Evolutionary conservation across 2,113 vertebrate species (phyloP).

Genomic region (Galbula dea): DNA sequence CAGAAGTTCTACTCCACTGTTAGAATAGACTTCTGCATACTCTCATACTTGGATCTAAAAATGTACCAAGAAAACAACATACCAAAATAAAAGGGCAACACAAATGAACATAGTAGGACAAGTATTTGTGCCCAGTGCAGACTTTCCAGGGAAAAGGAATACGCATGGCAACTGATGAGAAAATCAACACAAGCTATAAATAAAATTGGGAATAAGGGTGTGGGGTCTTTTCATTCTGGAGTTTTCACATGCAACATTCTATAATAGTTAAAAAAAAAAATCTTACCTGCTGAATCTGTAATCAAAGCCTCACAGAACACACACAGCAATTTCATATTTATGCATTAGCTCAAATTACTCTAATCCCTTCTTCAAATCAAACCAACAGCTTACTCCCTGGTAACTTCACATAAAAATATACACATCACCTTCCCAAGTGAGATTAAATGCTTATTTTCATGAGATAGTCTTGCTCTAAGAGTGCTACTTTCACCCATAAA

Average conservation of each 20-base stretch:
- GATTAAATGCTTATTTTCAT: neutral
- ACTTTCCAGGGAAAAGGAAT: slow-evolving; percentile 68
- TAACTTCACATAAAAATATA: neutral
- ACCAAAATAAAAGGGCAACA: slow-evolving; percentile 71
- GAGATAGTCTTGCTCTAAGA: neutral
- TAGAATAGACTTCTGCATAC: slow-evolving; percentile 36
- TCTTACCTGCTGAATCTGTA: slow-evolving; percentile 78
- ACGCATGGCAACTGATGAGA: slow-evolving; percentile 71
- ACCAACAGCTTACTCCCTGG: neutral
- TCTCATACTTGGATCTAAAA: slow-evolving; percentile 54
- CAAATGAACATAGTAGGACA: slow-evolving; percentile 74
- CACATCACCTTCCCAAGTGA: neutral
- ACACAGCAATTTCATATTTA: slow-evolving; percentile 37
- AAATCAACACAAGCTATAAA: slow-evolving; percentile 76
- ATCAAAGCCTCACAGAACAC: slow-evolving; percentile 69
- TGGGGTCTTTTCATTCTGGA: slow-evolving; percentile 59
- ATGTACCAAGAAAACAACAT: slow-evolving; percentile 62
- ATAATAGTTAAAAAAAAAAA: slow-evolving; percentile 35
- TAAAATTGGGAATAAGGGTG: slow-evolving; percentile 66
- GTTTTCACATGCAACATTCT: slow-evolving; percentile 79
- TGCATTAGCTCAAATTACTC: neutral
- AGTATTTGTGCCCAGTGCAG: slow-evolving; percentile 71
- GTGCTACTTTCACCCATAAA: neutral
- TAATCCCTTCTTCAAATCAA: neutral
- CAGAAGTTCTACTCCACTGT: slow-evolving; percentile 26